These are phyloP conservation scores for Ailuropoda melanoleuca DNA, from an alignment of 2,113 vertebrate genomes.

Conservation along the genomic window DNA sequence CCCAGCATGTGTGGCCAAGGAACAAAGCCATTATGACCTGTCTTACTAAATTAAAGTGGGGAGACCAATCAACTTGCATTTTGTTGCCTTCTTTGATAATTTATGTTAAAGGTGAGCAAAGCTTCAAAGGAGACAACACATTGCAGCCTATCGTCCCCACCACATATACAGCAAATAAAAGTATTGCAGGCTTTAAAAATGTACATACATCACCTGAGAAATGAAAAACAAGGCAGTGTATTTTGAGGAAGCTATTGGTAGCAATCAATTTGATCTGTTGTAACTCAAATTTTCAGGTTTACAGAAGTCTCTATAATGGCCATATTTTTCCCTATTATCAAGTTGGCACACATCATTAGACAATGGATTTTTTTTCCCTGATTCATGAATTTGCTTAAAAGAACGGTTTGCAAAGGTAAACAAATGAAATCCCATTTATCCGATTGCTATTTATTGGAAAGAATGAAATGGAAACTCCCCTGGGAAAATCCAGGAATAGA, in stretches of 20 bases:
- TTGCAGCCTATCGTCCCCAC: background rate
- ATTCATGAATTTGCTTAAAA: background rate
- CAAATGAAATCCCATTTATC: background rate
- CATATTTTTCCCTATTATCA: background rate
- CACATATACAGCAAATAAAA: background rate
- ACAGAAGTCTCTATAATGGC: background rate
- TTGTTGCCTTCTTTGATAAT: constrained; percentile 78
- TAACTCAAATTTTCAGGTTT: background rate
- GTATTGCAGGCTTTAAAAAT: constrained; percentile 51
- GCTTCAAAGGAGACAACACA: constrained; percentile 53
- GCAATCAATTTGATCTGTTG: background rate
- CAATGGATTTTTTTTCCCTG: background rate
- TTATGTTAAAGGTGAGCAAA: constrained; percentile 77
- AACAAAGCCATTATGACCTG: constrained; percentile 78
- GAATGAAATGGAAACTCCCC: background rate
- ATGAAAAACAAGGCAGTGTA: constrained; percentile 41
- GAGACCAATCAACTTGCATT: constrained; percentile 76
- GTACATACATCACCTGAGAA: background rate
- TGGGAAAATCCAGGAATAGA: background rate
- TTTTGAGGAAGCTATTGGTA: constrained; percentile 12
- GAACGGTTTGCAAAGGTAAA: background rate
- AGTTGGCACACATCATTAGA: background rate
- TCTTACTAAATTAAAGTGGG: constrained; percentile 81
- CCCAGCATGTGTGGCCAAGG: constrained; percentile 75
- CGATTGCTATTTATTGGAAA: background rate